Percentiles rank a stretch among this genome's conserved stretches.
These are phyloP conservation scores for Sinelater perroti DNA, from an alignment of 2,888 invertebrate genomes.

Conservation along the genomic window DNA sequence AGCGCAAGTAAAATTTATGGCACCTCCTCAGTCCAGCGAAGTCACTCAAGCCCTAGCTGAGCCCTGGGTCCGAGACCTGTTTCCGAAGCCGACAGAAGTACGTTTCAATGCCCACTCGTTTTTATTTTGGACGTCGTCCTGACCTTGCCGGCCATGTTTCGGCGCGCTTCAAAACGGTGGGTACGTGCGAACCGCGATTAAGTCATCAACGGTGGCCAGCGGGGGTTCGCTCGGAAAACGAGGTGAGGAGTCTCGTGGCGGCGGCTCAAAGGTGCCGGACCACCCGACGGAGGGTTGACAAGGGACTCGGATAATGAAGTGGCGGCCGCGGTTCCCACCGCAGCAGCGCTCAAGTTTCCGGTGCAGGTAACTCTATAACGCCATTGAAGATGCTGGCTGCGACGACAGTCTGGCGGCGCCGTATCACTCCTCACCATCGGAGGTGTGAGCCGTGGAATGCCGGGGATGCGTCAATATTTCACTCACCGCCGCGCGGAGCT, in stretches of 20 bases:
- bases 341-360: conserved; percentile 45
- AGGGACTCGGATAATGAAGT: conserved; percentile 57
- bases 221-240: conserved; percentile 53
- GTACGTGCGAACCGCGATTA: conserved; percentile 54
- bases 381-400: conserved; percentile 46
- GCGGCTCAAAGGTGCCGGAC: conserved; percentile 48
- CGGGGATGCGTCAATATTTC: conserved; percentile 57
- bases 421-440: conserved; percentile 58
- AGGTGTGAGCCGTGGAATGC: conserved; percentile 57
- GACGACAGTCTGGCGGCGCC: conserved; percentile 53
- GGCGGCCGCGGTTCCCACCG: conserved; percentile 48
- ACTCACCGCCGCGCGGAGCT: conserved; percentile 50
- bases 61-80: too few species aligned
- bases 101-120: too few species aligned
- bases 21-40: too few species aligned
- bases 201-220: conserved; percentile 52
- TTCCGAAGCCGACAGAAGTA: too few species aligned
- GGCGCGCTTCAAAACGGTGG: conserved; percentile 17
- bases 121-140: conserved; percentile 17
- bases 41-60: too few species aligned
- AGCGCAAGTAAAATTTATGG: too few species aligned
- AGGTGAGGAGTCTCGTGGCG: conserved; percentile 54
- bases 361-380: conserved; percentile 47
- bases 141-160: conserved; percentile 12
- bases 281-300: conserved; percentile 54